These are phyloP conservation scores for Steinernema carpocapsae DNA, from an alignment of 2,888 invertebrate species.

Conservation along the genomic window DNA sequence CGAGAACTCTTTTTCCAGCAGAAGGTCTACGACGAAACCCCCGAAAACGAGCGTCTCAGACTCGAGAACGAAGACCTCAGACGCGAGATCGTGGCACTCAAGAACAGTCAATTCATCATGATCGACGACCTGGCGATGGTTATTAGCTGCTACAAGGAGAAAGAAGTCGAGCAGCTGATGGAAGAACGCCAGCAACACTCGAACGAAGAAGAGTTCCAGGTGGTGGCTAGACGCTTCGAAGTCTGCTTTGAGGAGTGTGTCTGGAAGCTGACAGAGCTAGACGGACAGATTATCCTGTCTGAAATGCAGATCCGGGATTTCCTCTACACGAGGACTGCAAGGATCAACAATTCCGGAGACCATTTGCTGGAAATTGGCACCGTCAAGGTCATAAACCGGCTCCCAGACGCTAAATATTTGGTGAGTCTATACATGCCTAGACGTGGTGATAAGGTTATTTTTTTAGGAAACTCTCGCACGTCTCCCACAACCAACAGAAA, in stretches of 20 bases:
- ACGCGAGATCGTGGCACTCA: slow-evolving; percentile 66
- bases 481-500: slow-evolving; percentile 45
- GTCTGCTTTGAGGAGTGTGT: slow-evolving; percentile 98
- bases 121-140: slow-evolving; percentile 94
- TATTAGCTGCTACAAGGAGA: slow-evolving; percentile 75
- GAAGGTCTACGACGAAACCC: slow-evolving; percentile 28
- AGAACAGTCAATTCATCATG: slow-evolving; percentile 78
- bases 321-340: slow-evolving; percentile 92
- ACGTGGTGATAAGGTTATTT: background rate
- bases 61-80: slow-evolving; percentile 57
- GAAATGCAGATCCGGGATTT: slow-evolving; percentile 94
- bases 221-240: slow-evolving; percentile 55
- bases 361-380: slow-evolving; percentile 94
- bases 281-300: slow-evolving; percentile 95
- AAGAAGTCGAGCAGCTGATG: slow-evolving; percentile 67
- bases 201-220: slow-evolving; percentile 40
- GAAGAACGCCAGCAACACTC: slow-evolving; percentile 39
- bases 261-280: slow-evolving; percentile 95
- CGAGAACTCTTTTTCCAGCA: slow-evolving; percentile 37
- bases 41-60: background rate
- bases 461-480: slow-evolving; percentile 51
- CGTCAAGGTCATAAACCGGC: slow-evolving; percentile 88
- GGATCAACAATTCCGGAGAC: slow-evolving; percentile 94
- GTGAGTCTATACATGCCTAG: slow-evolving; percentile 31
- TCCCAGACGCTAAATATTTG: slow-evolving; percentile 80